Evolutionary conservation across 1,140 invertebrate genomes (phyloP), one percentile per base, ranked within the genome.

Genomic region (Drosophila funebris): DNA sequence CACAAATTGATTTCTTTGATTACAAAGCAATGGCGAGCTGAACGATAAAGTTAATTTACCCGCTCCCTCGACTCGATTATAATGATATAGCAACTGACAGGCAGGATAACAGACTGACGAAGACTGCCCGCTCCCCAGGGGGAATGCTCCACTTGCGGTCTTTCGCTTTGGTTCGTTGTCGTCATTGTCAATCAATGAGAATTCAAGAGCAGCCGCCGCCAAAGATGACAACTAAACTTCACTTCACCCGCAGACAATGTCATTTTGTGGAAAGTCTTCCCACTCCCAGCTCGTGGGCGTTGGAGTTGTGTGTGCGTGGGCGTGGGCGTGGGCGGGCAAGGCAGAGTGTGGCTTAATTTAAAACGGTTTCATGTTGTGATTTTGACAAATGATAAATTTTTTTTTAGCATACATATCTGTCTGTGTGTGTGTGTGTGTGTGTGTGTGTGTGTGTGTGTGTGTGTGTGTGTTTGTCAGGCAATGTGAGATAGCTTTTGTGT

Each of bases 351-450:
- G 82, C 78, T 85, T 87, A 87, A 85, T 85, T 87, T 85, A 87
- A 85, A 85, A 85, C 63, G 82, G 78, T 85, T 85, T 87, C 82
- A 87, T 87, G 78, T 85, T 85, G 74, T 87, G 82, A 85, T 85
- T 84, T 85, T 87, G 82, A 85, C 82, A 87, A 85, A 85, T 85
- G 82, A 85, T 85, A 87, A 87, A 82, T 82, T 87, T 85, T 87
- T 85, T 74, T 63, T 61, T 53, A 13, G 44, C 41, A 29, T 70
- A 57, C 22, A n/a, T n/a, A n/a, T n/a, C n/a, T n/a, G n/a, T n/a
- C n/a, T n/a, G n/a, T n/a, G n/a, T n/a, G n/a, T n/a, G 29, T 61
- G 78, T 31, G 43, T 33, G 22, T 29, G 58, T 50, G 36, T 31
- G 20, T 29, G 18, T 27, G 20, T 24, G n/a, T 60, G 60, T 29